Evolutionary conservation across 2,113 vertebrate genomes (phyloP), one percentile per base, ranked within the genome.

Genomic region (Pygoscelis adeliae): DNA sequence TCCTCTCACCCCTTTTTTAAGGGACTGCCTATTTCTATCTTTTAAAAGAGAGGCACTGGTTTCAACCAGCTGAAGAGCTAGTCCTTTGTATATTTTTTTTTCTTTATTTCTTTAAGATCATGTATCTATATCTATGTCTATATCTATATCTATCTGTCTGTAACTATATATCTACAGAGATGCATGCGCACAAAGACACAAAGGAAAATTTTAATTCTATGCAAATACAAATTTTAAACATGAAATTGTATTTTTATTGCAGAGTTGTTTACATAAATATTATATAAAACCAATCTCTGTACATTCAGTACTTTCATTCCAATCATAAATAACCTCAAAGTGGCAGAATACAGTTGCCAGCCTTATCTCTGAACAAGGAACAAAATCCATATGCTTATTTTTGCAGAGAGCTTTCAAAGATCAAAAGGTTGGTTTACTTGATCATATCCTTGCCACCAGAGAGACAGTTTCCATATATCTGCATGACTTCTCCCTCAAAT

Each of bases 1-100:
- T 63, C 1, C 12, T 71, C 8, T 72, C 10, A 61, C 1, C 0
- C 16, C 2, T 49, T 15, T 73, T 81, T 91, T 16, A 36, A 85
- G 4, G 8, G 19, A 12, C 19, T 53, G 15, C 1, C 0, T 56
- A 22, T 52, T 87, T 83, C 20, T 49, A 0, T 34, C 38, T 87
- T 63, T 42, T 36, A 56, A 71, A 91, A 71, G 5, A 50, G 32
- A 77, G 15, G 4, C 3, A 13, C 3, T 12, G 5, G 1, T 86
- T 95, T 83, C 27, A 69, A 26, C 6, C 16, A 58, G 6, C 11
- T 90, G 25, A 73, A 5, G 47, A 88, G 5, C 1, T 49, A 73
- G 10, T 49, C 6, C 5, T 69, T 26, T 69, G 7, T 22, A 3
- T 21, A 1, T 27, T 19, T 71, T 47, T 47, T 15, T 22, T 26